Evolutionary conservation across 1,140 invertebrate species (phyloP), one percentile per base, ranked within the genome.

Genomic region (Anoplophora glabripennis): DNA sequence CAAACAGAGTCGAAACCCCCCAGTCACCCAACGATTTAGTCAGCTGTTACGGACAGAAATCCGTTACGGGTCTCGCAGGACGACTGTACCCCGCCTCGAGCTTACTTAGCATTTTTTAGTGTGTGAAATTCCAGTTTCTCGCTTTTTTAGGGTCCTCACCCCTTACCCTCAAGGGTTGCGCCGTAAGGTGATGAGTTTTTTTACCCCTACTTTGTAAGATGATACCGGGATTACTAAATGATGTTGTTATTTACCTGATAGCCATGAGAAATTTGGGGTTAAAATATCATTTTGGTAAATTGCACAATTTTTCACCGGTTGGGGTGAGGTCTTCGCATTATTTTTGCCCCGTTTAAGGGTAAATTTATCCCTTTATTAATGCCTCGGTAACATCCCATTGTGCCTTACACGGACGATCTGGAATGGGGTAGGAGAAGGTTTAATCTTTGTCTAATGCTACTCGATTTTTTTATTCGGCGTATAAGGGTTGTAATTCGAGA

Each of bases 51-150:
- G 12, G 9, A 11, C 12, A 28, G 40, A 12, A n/a, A 33, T 12
- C 17, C 17, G 10, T 37, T 8, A 33, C 40, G 9, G 14, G 42
- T 33, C 34, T 10, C 49, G 33, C 7, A 11, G 47, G 28, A 10
- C 41, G 10, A 18, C 33, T 57, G 15, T 9, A 36, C 12, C 35
- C 11, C 53, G 47, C 45, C 56, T 62, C 45, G 18, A 57, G 35
- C 51, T 37, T 57, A 38, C 34, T 48, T 57, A 57, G 35, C 54
- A 52, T 53, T 61, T 61, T 58, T 52, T 46, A 66, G 34, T 66
- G 64, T 66, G 64, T 66, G 64, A 66, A 66, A 66, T 66, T 66
- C 53, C 58, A 57, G 55, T 63, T 61, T 59, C 63, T 61, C 52
- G 63, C 45, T 47, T 61, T 58, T 55, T 53, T 53, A 51, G 45